Conservation (phyloP, 2,888 invertebrate genomes). For the Erebia ligea region DNA sequence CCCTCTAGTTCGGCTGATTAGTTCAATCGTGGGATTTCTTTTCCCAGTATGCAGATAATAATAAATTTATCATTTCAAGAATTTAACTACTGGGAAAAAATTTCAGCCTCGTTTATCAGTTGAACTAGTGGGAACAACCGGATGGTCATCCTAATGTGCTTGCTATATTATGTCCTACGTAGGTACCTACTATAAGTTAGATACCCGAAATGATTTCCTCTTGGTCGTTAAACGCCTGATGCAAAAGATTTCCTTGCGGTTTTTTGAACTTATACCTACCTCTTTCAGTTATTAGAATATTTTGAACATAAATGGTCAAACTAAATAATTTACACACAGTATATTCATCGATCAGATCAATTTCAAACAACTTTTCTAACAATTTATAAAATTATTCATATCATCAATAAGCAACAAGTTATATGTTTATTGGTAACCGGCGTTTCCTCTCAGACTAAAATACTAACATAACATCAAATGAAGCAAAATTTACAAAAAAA, state of each 20-base stretch:
- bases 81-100: too few species aligned
- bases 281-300: conserved; percentile 9
- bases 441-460: conserved; percentile 82
- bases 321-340: conserved; percentile 71
- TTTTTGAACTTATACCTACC: background rate
- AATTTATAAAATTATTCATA: conserved; percentile 77
- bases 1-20: too few species aligned
- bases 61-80: too few species aligned
- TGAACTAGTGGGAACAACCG: too few species aligned
- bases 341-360: conserved; percentile 62
- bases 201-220: background rate
- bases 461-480: conserved; percentile 77
- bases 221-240: conserved; percentile 8
- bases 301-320: conserved; percentile 4
- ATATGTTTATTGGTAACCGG: conserved; percentile 83
- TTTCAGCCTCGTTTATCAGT: too few species aligned
- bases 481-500: conserved; percentile 76
- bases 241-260: conserved; percentile 1
- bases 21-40: too few species aligned
- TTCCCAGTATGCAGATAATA: too few species aligned
- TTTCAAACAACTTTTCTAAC: conserved; percentile 76
- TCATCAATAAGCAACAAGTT: conserved; percentile 82
- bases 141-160: background rate
- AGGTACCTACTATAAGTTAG: background rate
- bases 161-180: background rate